phyloP scores from a whole-genome alignment of 2,797 vertebrate species.

The Clarias platycephalus region DNA sequence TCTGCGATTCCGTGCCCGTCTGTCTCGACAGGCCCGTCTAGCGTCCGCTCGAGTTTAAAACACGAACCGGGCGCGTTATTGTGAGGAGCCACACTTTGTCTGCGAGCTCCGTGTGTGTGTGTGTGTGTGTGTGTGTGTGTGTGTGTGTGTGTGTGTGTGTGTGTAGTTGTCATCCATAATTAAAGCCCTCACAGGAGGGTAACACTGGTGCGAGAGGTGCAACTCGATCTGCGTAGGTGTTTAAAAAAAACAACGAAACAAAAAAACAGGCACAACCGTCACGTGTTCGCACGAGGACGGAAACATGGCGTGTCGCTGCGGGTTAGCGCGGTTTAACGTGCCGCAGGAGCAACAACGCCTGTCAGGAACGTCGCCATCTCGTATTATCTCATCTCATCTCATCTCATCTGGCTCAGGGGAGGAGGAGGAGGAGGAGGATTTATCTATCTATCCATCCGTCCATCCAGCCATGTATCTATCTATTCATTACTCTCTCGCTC shows the following conservation, averaged over 20 bases:
- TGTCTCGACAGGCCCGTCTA: not conserved
- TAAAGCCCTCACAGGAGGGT: slow-evolving; percentile 5
- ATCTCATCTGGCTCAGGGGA: not conserved
- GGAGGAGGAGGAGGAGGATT: not conserved
- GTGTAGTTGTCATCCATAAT: slow-evolving; percentile 1
- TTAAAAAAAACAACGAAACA: not conserved
- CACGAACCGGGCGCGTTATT: not conserved
- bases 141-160: not conserved
- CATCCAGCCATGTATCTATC: not conserved
- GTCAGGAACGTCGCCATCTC: not conserved
- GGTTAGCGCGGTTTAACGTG: not conserved
- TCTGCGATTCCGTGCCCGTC: not conserved
- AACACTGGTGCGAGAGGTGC: not conserved
- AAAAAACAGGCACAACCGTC: not conserved
- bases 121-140: not conserved
- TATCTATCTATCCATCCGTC: not conserved
- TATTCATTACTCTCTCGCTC: not conserved
- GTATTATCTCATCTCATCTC: not conserved
- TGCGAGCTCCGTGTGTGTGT: not conserved
- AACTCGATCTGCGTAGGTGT: not conserved
- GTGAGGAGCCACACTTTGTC: not conserved
- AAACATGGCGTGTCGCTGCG: not conserved
- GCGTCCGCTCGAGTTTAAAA: not conserved
- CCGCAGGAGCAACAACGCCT: not conserved
- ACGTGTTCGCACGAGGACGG: not conserved